These are phyloP conservation scores for Cynodonichthys magdalenae DNA, from an alignment of 2,797 vertebrate genomes.

Conservation along the genomic window DNA sequence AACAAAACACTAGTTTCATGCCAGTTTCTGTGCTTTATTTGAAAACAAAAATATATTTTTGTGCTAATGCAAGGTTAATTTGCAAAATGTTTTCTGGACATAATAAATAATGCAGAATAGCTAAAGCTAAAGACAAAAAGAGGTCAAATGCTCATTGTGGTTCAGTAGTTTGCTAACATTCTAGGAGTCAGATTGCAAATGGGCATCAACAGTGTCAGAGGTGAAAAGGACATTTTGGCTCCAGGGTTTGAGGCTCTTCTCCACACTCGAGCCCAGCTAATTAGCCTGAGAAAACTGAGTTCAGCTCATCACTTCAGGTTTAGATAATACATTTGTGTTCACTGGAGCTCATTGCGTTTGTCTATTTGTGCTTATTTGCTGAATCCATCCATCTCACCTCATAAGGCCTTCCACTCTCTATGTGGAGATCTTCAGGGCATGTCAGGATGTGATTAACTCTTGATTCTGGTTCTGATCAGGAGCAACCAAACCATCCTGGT, in stretches of 20 bases:
- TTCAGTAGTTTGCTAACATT: slow-evolving; percentile 62
- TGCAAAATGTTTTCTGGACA: slow-evolving; percentile 2
- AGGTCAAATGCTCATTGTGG: slow-evolving; percentile 27
- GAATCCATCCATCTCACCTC: slow-evolving; percentile 46
- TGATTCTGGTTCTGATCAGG: slow-evolving; percentile 28
- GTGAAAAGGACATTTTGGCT: slow-evolving; percentile 74
- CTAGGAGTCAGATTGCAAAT: slow-evolving; percentile 74
- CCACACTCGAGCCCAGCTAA: slow-evolving; percentile 61
- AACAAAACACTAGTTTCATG: slow-evolving; percentile 27
- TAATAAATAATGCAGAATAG: neutral
- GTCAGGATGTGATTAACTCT: slow-evolving; percentile 32
- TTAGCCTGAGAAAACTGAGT: slow-evolving; percentile 66
- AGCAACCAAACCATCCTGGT: slow-evolving; percentile 41
- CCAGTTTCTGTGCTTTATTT: slow-evolving; percentile 29
- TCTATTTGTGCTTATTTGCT: slow-evolving; percentile 6
- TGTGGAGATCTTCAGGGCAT: slow-evolving; percentile 1
- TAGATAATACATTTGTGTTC: slow-evolving; percentile 15
- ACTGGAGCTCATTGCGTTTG: slow-evolving; percentile 6
- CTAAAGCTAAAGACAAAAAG: slow-evolving; percentile 3
- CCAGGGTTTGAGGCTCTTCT: slow-evolving; percentile 62
- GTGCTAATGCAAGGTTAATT: slow-evolving; percentile 14
- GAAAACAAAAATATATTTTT: slow-evolving; percentile 33
- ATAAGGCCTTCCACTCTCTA: slow-evolving; percentile 24
- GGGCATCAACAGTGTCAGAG: slow-evolving; percentile 78
- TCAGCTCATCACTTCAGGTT: slow-evolving; percentile 61